A percentile compares a stretch with the other conserved stretches of the same genome.
These are phyloP conservation scores for Brachystomella parvula DNA, from an alignment of 1,140 invertebrate genomes.

Conservation along the genomic window DNA sequence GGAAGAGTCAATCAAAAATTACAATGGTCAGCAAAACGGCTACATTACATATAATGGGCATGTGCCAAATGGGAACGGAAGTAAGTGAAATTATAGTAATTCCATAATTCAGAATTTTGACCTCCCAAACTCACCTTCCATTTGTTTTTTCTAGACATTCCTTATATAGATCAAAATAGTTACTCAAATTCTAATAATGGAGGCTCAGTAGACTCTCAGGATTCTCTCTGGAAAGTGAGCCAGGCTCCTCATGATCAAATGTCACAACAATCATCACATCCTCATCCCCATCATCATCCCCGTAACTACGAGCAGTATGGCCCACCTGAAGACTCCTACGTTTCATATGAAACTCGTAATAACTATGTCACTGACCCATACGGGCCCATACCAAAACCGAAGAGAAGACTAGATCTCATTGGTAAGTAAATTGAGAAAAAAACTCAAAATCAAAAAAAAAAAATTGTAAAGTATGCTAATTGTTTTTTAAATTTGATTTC, in stretches of 20 bases:
- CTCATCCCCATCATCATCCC: slow-evolving; percentile 23
- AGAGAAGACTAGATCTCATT: slow-evolving; percentile 64
- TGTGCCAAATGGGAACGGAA: slow-evolving; percentile 34
- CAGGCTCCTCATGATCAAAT: slow-evolving; percentile 19
- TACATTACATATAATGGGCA: slow-evolving; percentile 63
- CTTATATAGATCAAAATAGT: slow-evolving; percentile 74
- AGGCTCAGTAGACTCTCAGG: slow-evolving; percentile 85
- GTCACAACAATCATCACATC: slow-evolving; percentile 12
- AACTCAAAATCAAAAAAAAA: background rate
- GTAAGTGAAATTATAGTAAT: slow-evolving; percentile 28
- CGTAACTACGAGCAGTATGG: slow-evolving; percentile 33
- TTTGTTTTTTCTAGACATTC: slow-evolving; percentile 52
- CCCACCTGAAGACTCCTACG: slow-evolving; percentile 43
- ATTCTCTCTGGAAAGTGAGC: slow-evolving; percentile 90
- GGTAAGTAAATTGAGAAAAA: slow-evolving; percentile 37
- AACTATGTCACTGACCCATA: slow-evolving; percentile 79
- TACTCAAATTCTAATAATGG: slow-evolving; percentile 87
- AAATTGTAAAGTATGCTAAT: background rate
- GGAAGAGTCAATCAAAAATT: slow-evolving; percentile 69
- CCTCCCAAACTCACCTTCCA: background rate
- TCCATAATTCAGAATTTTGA: slow-evolving; percentile 6
- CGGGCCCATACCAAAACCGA: slow-evolving; percentile 74
- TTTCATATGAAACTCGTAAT: slow-evolving; percentile 65
- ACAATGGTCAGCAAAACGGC: slow-evolving; percentile 62
- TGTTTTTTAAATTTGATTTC: background rate